phyloP scores from a whole-genome alignment of 1,140 invertebrate genomes.

The Procambarus clarkii region DNA sequence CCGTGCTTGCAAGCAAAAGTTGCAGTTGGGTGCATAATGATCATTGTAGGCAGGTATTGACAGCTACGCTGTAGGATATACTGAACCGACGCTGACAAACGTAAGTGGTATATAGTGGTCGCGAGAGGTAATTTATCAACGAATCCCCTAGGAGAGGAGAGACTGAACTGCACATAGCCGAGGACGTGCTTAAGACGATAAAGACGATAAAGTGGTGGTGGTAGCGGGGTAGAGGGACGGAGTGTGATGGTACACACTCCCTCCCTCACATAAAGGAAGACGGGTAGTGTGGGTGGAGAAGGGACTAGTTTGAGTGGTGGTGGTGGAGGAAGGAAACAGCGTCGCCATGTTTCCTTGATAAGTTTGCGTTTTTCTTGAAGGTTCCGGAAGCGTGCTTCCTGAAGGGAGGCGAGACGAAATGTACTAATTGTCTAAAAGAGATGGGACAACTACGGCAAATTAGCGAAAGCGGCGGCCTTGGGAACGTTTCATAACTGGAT shows the following conservation, averaged over 20 bases:
- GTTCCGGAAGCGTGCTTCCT: background rate
- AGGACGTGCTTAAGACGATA: too few species aligned
- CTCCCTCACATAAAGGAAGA: background rate
- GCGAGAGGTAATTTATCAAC: too few species aligned
- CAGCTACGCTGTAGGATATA: too few species aligned
- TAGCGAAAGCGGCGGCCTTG: background rate
- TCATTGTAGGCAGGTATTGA: too few species aligned
- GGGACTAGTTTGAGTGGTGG: background rate
- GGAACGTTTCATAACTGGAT: background rate
- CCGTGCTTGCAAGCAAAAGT: too few species aligned
- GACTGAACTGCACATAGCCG: too few species aligned
- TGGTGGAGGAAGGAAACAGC: background rate
- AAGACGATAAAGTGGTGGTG: background rate
- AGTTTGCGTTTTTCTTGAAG: conserved; percentile 11
- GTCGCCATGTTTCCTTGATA: conserved; percentile 3
- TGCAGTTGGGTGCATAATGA: too few species aligned
- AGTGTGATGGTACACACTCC: too few species aligned
- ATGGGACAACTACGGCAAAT: background rate
- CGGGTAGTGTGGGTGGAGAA: background rate
- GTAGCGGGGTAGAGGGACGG: background rate
- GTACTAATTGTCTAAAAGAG: background rate
- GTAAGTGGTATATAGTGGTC: too few species aligned
- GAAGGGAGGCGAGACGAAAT: background rate
- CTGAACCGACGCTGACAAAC: too few species aligned
- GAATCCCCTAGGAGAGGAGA: too few species aligned